Evolutionary conservation across 2,797 vertebrate genomes (phyloP).

Genomic region (Enteromius fasciolatus): DNA sequence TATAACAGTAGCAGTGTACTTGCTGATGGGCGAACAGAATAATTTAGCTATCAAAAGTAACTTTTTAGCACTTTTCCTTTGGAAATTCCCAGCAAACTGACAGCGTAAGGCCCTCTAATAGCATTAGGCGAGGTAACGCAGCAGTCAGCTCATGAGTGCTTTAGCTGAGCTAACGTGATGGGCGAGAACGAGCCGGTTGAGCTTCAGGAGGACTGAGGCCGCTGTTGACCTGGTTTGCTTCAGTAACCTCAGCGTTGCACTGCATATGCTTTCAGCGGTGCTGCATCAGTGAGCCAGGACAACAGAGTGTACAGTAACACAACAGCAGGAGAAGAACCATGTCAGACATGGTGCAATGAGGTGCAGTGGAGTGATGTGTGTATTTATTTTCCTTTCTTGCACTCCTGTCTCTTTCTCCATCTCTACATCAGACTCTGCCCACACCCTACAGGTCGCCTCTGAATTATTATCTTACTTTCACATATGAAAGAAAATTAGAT

Average conservation of each 20-base stretch:
- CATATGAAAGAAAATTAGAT: neutral
- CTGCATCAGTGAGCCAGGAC: constrained; percentile 55
- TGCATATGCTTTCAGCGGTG: constrained; percentile 56
- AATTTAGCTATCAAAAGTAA: constrained; percentile 31
- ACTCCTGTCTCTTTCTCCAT: constrained; percentile 57
- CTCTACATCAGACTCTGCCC: constrained; percentile 1
- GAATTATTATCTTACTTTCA: neutral
- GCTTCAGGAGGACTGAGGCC: constrained; percentile 37
- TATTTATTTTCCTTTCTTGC: constrained; percentile 43
- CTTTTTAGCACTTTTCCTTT: constrained; percentile 17
- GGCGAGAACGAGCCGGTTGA: constrained; percentile 34
- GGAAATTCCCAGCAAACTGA: constrained; percentile 40
- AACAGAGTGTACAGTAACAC: constrained; percentile 52
- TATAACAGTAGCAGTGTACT: neutral
- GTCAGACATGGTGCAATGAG: constrained; percentile 45
- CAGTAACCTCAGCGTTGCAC: constrained; percentile 48
- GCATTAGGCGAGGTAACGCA: constrained; percentile 30
- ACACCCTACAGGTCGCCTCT: neutral
- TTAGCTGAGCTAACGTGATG: constrained; percentile 13
- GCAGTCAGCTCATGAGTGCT: constrained; percentile 25
- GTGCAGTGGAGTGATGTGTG: constrained; percentile 43
- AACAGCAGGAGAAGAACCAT: constrained; percentile 55
- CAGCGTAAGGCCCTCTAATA: constrained; percentile 38
- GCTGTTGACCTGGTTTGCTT: constrained; percentile 60
- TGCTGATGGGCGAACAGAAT: neutral